Evolutionary conservation across 2,888 invertebrate genomes (phyloP).

Genomic region (Ernsta delagoae): DNA sequence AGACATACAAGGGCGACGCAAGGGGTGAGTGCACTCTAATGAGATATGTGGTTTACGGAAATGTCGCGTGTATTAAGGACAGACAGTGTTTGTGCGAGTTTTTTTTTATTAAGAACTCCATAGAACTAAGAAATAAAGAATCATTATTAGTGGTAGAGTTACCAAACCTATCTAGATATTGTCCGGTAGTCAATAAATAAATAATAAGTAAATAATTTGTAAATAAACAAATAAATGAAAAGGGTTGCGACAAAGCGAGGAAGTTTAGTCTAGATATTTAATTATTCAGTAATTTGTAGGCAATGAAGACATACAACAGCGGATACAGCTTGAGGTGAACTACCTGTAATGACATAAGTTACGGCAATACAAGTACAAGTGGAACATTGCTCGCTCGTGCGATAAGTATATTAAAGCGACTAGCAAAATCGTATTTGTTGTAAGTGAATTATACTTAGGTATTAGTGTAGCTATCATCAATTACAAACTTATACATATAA

Average conservation of each 20-base stretch:
- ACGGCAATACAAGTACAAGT: slow-evolving; percentile 23
- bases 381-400: not conserved
- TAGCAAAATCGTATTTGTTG: not conserved
- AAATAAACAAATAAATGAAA: too few relatives aligned
- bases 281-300: not conserved
- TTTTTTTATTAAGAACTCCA: too few relatives aligned
- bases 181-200: too few relatives aligned
- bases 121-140: too few relatives aligned
- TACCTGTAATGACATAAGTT: slow-evolving; percentile 24
- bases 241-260: too few relatives aligned
- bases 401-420: slow-evolving; percentile 22
- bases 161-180: too few relatives aligned
- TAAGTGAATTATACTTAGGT: slow-evolving; percentile 19
- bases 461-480: too few relatives aligned
- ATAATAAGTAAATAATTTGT: too few relatives aligned
- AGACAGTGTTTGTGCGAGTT: not conserved
- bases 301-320: slow-evolving; percentile 10
- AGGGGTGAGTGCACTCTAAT: slow-evolving; percentile 12
- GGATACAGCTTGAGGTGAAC: not conserved
- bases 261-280: not conserved
- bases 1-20: slow-evolving; percentile 5
- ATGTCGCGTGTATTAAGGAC: not conserved
- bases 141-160: too few relatives aligned
- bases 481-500: too few relatives aligned
- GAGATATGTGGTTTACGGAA: slow-evolving; percentile 6